Base-by-base conservation (phyloP, 2,888 invertebrate genomes). In the Rosalia funebris region DNA sequence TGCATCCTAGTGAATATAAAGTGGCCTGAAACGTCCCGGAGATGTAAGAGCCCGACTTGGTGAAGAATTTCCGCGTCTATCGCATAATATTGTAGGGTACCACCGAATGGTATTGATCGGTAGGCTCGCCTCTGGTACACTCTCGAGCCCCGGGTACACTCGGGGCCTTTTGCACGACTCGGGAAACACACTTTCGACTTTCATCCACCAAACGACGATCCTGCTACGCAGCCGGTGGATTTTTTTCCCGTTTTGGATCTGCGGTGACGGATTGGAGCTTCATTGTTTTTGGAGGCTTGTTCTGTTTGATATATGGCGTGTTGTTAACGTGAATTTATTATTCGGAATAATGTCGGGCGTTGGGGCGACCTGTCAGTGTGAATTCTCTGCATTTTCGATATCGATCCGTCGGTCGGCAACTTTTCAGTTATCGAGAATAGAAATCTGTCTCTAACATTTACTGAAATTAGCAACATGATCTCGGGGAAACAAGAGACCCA, bases 61-160 rank as follows among this genome's bases (percentile, higher is more conserved):
- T 34, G 36, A 58, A 45, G 58, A 52, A 39, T 53, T 58, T 58
- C 58, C 52, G 52, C 58, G 46, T 42, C 58, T 58, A 53, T 52
- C 58, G 53, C 34, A 46, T 45, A 58, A 59, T 60, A 53, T 62
- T 62, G 62, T 60, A 60, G 65, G 65, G 61, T 66, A 69, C 66
- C 64, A 67, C 66, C 60, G 65, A 69, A 60, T 64, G 61, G 64
- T 69, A 69, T 69, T 69, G 69, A 69, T 69, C 69, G 65, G 65
- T 64, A 66, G 62, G 63, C 60, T 64, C 60, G 63, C 63, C 66
- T 57, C 44, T 59, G 60, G 69, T 69, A 69, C 66, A 66, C 57
- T 69, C 68, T 61, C 60, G 20, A 14, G 39, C 25, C 25, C 25
- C 10, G 11, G 34, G 58, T 60, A 60, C 63, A 63, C 42, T 63